Base-by-base conservation (phyloP, 2,888 invertebrate species). In the Drosophila anomalata region DNA sequence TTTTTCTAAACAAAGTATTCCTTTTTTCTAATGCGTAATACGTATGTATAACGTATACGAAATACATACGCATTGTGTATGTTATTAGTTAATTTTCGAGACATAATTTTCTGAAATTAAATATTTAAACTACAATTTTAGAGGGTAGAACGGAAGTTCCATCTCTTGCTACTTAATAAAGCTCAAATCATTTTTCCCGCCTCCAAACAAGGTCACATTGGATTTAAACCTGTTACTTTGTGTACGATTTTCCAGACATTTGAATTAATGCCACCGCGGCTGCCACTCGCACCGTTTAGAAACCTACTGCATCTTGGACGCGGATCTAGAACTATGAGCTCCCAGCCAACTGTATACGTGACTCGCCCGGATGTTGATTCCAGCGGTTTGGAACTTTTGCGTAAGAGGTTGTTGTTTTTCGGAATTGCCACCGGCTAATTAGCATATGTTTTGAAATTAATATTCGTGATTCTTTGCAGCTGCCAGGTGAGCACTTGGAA, bases 401-500 rank as follows among this genome's bases (percentile, higher is more conserved):
- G 92, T 76, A 89, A 93, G 76, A 92, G 93, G 95, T 95, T 91
- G 41, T 41, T 92, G 93, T 48, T 53, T 3, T 59, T 26, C 12
- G 0, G 6, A 4, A 20, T 8, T 17, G 8, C 2, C 22, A 8
- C 20, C 51, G 41, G 41, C 36, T 26, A 17, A 62, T 44, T 8
- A 59, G 31, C 48, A 12, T 51, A 41, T 7, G 22, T 12, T 20
- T 2, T 6, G 22, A 50, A n/a, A 57, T 22, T 14, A 17, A n/a
- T 36, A 31, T 26, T n/a, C 41, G n/a, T 51, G 36, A 53, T 8
- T 36, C 20, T 39, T 39, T 6, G 7, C 50, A 91, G 91, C 54
- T 95, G 93, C 89, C 92, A 94, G 36, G 92, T 96, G 2, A 93
- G 93, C 53, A 85, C 92, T 20, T 96, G 95, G 95, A 90, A 93